These are phyloP conservation scores for Caenorhabditis sp. DNA, from an alignment of 2,888 invertebrate species.

Conservation along the genomic window DNA sequence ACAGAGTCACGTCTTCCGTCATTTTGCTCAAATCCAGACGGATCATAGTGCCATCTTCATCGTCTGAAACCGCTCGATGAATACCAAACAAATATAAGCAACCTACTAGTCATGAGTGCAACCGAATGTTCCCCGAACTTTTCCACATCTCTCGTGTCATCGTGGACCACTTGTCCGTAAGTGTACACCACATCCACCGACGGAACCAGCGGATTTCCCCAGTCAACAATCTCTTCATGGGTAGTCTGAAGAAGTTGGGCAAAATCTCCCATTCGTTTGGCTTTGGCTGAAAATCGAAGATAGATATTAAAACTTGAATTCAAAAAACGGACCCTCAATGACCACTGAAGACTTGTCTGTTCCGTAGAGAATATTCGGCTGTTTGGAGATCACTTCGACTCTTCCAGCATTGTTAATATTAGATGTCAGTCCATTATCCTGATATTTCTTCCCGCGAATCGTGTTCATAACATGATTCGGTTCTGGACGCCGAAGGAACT, in stretches of 20 bases:
- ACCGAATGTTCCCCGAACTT: slow-evolving; percentile 56
- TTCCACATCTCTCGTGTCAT: slow-evolving; percentile 44
- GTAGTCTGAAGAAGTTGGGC: slow-evolving; percentile 19
- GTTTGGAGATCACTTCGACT: slow-evolving; percentile 41
- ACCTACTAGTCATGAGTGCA: slow-evolving; percentile 56
- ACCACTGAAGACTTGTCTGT: slow-evolving; percentile 57
- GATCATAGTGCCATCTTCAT: slow-evolving; percentile 65
- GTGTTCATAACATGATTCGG: slow-evolving; percentile 11
- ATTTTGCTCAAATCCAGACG: slow-evolving; percentile 56
- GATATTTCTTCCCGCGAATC: slow-evolving; percentile 41
- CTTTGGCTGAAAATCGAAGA: slow-evolving; percentile 41
- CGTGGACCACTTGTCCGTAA: slow-evolving; percentile 65
- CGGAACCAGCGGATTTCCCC: slow-evolving; percentile 51
- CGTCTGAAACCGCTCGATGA: slow-evolving; percentile 62
- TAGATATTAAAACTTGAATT: neutral
- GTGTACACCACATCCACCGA: slow-evolving; percentile 55
- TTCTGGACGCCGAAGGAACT: slow-evolving; percentile 41
- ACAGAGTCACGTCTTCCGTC: slow-evolving; percentile 54
- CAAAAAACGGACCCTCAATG: slow-evolving; percentile 33
- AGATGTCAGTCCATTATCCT: slow-evolving; percentile 29
- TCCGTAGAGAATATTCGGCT: slow-evolving; percentile 37
- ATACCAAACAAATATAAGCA: no score
- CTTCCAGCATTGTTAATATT: slow-evolving; percentile 7
- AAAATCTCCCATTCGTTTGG: slow-evolving; percentile 22
- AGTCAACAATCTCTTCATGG: slow-evolving; percentile 48